Conservation (phyloP, 1,140 invertebrate genomes). For the Drosophila micromelanica region DNA sequence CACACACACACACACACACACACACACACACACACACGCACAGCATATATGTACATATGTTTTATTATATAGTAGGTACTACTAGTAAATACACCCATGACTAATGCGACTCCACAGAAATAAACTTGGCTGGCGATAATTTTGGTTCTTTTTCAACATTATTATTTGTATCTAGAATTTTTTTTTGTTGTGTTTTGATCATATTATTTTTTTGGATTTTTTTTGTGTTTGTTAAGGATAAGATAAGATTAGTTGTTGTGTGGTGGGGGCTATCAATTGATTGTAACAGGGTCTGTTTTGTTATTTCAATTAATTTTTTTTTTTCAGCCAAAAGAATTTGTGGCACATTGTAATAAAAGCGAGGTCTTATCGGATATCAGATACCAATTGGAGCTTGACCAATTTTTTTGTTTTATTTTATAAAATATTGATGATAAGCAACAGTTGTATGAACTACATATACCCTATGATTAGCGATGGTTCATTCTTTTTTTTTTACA, state of each 20-base stretch:
- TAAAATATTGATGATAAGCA: not conserved
- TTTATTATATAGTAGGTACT: not conserved
- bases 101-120: slow-evolving; percentile 31
- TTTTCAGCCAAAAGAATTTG: not conserved
- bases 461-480: not conserved
- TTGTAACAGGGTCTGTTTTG: slow-evolving; percentile 7
- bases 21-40: not conserved
- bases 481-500: not conserved
- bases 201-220: slow-evolving; percentile 29
- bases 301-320: not conserved
- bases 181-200: slow-evolving; percentile 31
- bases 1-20: not conserved
- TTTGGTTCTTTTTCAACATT: slow-evolving; percentile 30
- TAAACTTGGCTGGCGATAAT: slow-evolving; percentile 32
- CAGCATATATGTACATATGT: not conserved
- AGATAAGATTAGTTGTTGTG: slow-evolving; percentile 64
- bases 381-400: not conserved
- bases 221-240: slow-evolving; percentile 60
- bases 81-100: slow-evolving; percentile 26
- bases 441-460: slow-evolving; percentile 3
- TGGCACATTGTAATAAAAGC: slow-evolving; percentile 18
- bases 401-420: not conserved
- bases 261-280: slow-evolving; percentile 1
- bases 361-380: slow-evolving; percentile 5
- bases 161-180: not conserved